A percentile compares a stretch with the other conserved stretches of the same genome.
phyloP scores from a whole-genome alignment of 2,113 vertebrate species.

The Ophiodon elongatus region DNA sequence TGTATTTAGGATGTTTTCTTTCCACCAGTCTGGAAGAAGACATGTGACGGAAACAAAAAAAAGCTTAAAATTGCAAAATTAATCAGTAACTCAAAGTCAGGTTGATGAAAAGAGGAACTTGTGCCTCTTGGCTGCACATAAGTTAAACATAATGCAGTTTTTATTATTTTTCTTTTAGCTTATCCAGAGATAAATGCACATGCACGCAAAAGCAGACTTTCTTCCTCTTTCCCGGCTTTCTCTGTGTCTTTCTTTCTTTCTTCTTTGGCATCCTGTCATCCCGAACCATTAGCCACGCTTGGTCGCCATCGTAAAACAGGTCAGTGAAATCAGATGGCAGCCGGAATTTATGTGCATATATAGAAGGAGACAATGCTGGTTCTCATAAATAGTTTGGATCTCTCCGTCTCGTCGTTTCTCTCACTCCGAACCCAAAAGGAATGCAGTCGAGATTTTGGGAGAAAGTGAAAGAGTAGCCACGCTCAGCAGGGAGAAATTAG shows the following conservation, averaged over 20 bases:
- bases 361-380: slow-evolving; percentile 39
- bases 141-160: not conserved
- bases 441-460: slow-evolving; percentile 35
- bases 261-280: slow-evolving; percentile 42
- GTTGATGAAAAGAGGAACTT: slow-evolving; percentile 52
- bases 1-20: not conserved
- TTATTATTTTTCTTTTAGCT: not conserved
- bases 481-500: slow-evolving; percentile 25
- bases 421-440: slow-evolving; percentile 31
- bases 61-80: too few relatives aligned
- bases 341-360: slow-evolving; percentile 51
- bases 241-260: slow-evolving; percentile 16
- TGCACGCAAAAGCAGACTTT: slow-evolving; percentile 1
- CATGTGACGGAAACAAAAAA: too few relatives aligned
- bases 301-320: slow-evolving; percentile 65
- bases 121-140: slow-evolving; percentile 17
- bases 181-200: not conserved
- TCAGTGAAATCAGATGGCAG: slow-evolving; percentile 57
- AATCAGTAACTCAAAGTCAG: slow-evolving; percentile 24
- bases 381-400: slow-evolving; percentile 57
- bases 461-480: slow-evolving; percentile 44
- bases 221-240: not conserved
- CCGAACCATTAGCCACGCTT: slow-evolving; percentile 67
- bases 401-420: slow-evolving; percentile 1
- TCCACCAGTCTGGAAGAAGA: too few relatives aligned